A percentile compares a stretch with the other conserved stretches of the same genome.
Conservation (phyloP, 2,888 invertebrate species). For the Lamellibrachia satsuma region DNA sequence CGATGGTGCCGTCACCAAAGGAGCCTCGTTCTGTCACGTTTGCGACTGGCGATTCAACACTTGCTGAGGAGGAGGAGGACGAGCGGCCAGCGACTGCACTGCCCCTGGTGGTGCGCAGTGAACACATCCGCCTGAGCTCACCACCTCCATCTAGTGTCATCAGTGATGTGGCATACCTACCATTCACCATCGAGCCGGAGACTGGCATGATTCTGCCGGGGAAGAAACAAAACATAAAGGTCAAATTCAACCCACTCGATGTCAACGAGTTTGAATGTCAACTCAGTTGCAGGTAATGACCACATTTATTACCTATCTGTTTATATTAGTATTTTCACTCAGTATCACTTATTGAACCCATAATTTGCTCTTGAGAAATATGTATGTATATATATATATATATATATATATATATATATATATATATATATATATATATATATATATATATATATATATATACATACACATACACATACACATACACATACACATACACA, state of each 20-base stretch:
- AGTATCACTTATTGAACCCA: too few relatives aligned
- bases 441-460: too few relatives aligned
- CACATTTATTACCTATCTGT: neutral
- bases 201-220: slow-evolving; percentile 59
- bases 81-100: slow-evolving; percentile 35
- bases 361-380: too few relatives aligned
- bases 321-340: too few relatives aligned
- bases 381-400: too few relatives aligned
- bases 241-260: slow-evolving; percentile 64
- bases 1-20: slow-evolving; percentile 36
- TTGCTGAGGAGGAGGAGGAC: slow-evolving; percentile 41
- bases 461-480: too few relatives aligned
- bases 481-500: too few relatives aligned
- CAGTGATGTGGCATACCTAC: slow-evolving; percentile 54
- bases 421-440: too few relatives aligned
- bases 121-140: slow-evolving; percentile 28
- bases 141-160: slow-evolving; percentile 49
- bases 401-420: too few relatives aligned
- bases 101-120: slow-evolving; percentile 33
- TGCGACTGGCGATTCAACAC: slow-evolving; percentile 42
- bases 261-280: slow-evolving; percentile 62
- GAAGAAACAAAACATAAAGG: slow-evolving; percentile 53
- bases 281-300: slow-evolving; percentile 61
- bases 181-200: slow-evolving; percentile 63
- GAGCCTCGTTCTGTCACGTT: slow-evolving; percentile 58